Percentiles rank a stretch among this genome's conserved stretches.
These are phyloP conservation scores for Leptinotarsa rubiginosa DNA, from an alignment of 2,888 invertebrate species.

Conservation along the genomic window DNA sequence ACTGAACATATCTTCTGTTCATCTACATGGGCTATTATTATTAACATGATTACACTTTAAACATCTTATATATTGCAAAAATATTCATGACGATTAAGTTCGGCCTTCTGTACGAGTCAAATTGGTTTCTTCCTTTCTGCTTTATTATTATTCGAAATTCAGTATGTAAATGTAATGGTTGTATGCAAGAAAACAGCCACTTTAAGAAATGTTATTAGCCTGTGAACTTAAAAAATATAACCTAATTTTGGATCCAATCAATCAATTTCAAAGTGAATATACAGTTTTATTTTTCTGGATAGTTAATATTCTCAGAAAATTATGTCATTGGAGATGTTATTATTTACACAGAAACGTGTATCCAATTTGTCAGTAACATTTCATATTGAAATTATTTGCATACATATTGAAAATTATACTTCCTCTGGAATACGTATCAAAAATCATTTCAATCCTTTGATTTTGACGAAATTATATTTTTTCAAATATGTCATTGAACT, in stretches of 20 bases:
- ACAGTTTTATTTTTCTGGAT: too few species aligned
- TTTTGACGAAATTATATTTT: too few species aligned
- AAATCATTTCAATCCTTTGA: too few species aligned
- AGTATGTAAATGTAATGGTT: background rate
- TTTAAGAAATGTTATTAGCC: background rate
- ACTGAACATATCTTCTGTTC: background rate
- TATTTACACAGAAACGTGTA: too few species aligned
- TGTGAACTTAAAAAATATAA: background rate
- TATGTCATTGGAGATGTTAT: too few species aligned
- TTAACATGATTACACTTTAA: background rate
- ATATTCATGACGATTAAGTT: background rate
- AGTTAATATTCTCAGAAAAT: too few species aligned
- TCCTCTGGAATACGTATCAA: too few species aligned
- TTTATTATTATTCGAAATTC: background rate
- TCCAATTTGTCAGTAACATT: too few species aligned
- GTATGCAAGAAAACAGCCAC: background rate
- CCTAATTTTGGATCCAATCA: background rate
- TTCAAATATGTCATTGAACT: too few species aligned
- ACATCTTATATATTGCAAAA: background rate
- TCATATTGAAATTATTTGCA: too few species aligned
- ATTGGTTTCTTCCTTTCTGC: constrained; percentile 1
- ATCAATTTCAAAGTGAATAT: background rate
- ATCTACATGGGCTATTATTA: background rate
- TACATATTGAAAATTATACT: too few species aligned
- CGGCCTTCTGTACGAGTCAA: background rate